A percentile compares a stretch with the other conserved stretches of the same genome.
phyloP scores from a whole-genome alignment of 2,797 vertebrate species.

The Avahi laniger region DNA sequence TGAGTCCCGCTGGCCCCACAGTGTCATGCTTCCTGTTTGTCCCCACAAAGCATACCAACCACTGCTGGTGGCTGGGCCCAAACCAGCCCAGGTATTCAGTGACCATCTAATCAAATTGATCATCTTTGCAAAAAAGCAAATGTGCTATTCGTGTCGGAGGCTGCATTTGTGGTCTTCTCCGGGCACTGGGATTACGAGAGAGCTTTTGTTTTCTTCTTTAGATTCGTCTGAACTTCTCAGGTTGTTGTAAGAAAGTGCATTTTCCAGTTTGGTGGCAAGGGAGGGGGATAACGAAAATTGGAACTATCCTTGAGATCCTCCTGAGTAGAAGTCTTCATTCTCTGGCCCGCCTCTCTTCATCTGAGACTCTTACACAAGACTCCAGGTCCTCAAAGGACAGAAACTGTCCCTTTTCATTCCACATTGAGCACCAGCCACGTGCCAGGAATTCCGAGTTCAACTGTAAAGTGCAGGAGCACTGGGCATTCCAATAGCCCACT shows the following conservation, averaged over 20 bases:
- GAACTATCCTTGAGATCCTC: not conserved
- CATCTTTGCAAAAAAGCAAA: not conserved
- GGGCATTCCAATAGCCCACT: not conserved
- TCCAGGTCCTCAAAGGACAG: not conserved
- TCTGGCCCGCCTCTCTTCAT: not conserved
- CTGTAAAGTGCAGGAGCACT: not conserved
- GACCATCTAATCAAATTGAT: not conserved
- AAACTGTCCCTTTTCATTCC: not conserved
- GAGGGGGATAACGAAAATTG: not conserved
- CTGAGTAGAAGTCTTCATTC: not conserved
- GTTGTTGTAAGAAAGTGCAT: not conserved
- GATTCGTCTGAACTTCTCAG: not conserved
- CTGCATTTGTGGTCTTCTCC: not conserved
- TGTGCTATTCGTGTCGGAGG: not conserved
- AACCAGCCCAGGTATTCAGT: not conserved
- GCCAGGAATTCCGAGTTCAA: not conserved
- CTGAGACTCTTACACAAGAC: not conserved
- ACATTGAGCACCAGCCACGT: not conserved
- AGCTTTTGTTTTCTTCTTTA: not conserved
- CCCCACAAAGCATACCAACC: not conserved
- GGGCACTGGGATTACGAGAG: not conserved
- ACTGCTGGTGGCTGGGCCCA: not conserved
- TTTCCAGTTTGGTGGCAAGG: not conserved
- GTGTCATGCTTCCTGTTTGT: not conserved
- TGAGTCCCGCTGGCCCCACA: not conserved